phyloP scores from a whole-genome alignment of 2,113 vertebrate species.

The Tursiops truncatus region DNA sequence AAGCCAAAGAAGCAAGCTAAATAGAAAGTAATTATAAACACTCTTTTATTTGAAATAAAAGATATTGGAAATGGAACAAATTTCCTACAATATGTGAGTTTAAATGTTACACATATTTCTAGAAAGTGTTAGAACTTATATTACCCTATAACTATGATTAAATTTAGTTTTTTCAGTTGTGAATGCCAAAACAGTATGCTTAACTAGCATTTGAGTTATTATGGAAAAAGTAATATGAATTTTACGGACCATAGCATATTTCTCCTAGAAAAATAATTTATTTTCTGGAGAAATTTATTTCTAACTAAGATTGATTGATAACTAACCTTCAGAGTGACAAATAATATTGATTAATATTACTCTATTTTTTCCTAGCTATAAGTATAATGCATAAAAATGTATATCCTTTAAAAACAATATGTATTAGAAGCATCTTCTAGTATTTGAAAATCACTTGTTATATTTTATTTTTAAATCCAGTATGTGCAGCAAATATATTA shows the following conservation, averaged over 20 bases:
- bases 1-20: background rate
- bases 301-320: background rate
- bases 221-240: background rate
- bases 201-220: background rate
- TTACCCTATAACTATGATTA: background rate
- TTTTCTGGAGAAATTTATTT: background rate
- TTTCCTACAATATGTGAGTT: background rate
- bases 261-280: background rate
- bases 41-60: background rate
- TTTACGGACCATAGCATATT: background rate
- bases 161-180: background rate
- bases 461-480: background rate
- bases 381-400: background rate
- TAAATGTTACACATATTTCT: background rate
- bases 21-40: background rate
- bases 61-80: background rate
- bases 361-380: background rate
- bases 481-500: background rate
- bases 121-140: background rate
- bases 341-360: background rate
- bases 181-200: background rate
- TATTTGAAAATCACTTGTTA: conserved; percentile 2
- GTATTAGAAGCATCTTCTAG: background rate
- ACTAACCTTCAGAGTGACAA: conserved; percentile 8
- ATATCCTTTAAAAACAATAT: background rate